phyloP scores from a whole-genome alignment of 2,888 invertebrate species.

The Epinotia nisella region DNA sequence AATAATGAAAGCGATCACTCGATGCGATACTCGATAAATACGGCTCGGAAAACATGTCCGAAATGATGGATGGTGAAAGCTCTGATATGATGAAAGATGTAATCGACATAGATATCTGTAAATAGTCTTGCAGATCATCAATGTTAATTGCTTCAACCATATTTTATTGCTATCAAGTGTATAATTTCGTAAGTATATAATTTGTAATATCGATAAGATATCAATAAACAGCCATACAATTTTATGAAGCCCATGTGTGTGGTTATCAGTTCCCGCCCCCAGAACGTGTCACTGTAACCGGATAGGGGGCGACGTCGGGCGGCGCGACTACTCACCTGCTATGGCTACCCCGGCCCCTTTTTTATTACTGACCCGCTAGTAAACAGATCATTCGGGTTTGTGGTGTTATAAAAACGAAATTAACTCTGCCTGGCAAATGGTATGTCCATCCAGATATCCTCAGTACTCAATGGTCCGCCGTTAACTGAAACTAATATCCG shows the following conservation, averaged over 20 bases:
- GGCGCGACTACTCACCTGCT: slow-evolving; percentile 74
- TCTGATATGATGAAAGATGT: slow-evolving; percentile 74
- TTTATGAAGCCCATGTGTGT: slow-evolving; percentile 66
- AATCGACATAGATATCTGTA: slow-evolving; percentile 65
- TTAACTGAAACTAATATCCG: slow-evolving; percentile 73
- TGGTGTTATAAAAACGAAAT: slow-evolving; percentile 85
- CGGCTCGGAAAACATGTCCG: slow-evolving; percentile 79
- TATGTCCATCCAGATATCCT: slow-evolving; percentile 80
- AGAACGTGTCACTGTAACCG: slow-evolving; percentile 83
- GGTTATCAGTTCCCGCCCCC: slow-evolving; percentile 82
- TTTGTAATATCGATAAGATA: neutral
- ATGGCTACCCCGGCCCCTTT: slow-evolving; percentile 81
- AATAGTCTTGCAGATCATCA: slow-evolving; percentile 53
- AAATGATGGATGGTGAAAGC: slow-evolving; percentile 79
- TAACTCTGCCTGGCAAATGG: slow-evolving; percentile 71
- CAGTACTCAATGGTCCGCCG: slow-evolving; percentile 65
- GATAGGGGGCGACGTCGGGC: slow-evolving; percentile 81
- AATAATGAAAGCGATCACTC: slow-evolving; percentile 77
- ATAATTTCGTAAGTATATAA: neutral
- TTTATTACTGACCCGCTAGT: slow-evolving; percentile 85
- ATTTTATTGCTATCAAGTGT: slow-evolving; percentile 6
- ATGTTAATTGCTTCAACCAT: slow-evolving; percentile 35
- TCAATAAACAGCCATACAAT: slow-evolving; percentile 2
- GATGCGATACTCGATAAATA: slow-evolving; percentile 77
- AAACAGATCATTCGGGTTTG: slow-evolving; percentile 85